Base-by-base conservation (phyloP, 2,888 invertebrate species). In the Nephrotoma guestfalica region DNA sequence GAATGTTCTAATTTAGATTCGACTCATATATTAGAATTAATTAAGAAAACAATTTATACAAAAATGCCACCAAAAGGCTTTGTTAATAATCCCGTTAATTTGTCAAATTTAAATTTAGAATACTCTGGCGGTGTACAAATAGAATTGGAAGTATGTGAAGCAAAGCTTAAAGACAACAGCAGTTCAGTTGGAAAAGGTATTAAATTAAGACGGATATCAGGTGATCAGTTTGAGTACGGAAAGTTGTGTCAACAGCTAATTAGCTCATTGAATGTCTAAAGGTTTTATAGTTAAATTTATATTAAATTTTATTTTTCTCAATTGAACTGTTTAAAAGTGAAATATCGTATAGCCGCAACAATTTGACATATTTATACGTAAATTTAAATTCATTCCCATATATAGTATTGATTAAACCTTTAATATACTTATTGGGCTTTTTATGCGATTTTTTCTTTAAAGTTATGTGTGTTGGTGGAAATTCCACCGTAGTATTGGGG, bases 221-320 rank as follows among this genome's bases (percentile, higher is more conserved):
- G 97, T 5, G 97, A 97, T 91, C 96, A 96, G 91, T 93, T 95
- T 88, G 96, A 97, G 90, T 97, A 97, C 90, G 96, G 96, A 88
- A 96, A 96, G 91, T 93, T 97, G 71, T 97, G 97, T 91, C 96
- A 97, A 90, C 96, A 97, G 91, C 92, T 97, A 89, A 96, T 97
- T 87, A 96, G 96, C 86, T 96, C 96, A 90, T 94, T 97, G 93
- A 96, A 96, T 87, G 96, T 96, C 90, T 96, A 91, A 88, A 41
- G 71, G 30, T 30, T 30, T 51, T 51, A 51, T 71, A 71, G 71
- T 71, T 71, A 71, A 71, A 71, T 71, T 71, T 71, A 11, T 71
- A 71, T 30, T 71, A 71, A 71, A 71, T 71, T 9, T 71, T 30
- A 30, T 71, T 71, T 71, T 71, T 71, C 18, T 71, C 71, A 30